phyloP scores from a whole-genome alignment of 2,888 invertebrate genomes.

The Tetramorium bicarinatum region DNA sequence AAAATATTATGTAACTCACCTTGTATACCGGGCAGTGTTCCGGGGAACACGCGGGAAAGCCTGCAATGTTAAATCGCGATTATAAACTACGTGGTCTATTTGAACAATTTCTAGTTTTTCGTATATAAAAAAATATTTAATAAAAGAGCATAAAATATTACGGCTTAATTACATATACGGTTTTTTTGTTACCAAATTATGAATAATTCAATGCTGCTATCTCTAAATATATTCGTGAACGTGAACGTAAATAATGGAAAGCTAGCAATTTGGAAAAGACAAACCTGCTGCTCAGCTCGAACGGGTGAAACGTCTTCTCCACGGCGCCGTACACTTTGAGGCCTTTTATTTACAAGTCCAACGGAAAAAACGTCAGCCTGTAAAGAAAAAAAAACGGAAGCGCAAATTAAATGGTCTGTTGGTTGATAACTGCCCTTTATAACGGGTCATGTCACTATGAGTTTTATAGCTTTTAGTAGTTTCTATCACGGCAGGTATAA shows the following conservation, averaged over 20 bases:
- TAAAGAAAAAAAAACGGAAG: constrained; percentile 77
- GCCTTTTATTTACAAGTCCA: constrained; percentile 88
- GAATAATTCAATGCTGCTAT: neutral
- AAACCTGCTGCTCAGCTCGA: constrained; percentile 88
- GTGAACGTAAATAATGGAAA: neutral
- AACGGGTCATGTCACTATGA: constrained; percentile 54
- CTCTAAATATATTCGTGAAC: neutral
- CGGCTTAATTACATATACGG: neutral
- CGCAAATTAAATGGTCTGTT: constrained; percentile 58
- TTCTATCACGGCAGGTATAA: constrained; percentile 84
- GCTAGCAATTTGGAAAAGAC: neutral
- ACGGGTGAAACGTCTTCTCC: constrained; percentile 89
- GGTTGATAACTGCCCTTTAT: constrained; percentile 26
- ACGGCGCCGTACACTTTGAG: constrained; percentile 90
- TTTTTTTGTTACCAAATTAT: constrained; percentile 1
- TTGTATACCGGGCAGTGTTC: constrained; percentile 94
- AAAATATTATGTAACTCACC: constrained; percentile 86
- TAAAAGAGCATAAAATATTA: neutral
- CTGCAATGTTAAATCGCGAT: constrained; percentile 87
- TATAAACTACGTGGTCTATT: neutral
- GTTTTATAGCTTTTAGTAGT: constrained; percentile 79
- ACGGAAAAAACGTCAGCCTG: constrained; percentile 87
- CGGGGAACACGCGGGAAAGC: constrained; percentile 93
- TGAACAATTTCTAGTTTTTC: neutral
- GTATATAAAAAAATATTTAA: neutral